These are phyloP conservation scores for Folsomia manolachei DNA, from an alignment of 2,888 invertebrate genomes.

Conservation along the genomic window DNA sequence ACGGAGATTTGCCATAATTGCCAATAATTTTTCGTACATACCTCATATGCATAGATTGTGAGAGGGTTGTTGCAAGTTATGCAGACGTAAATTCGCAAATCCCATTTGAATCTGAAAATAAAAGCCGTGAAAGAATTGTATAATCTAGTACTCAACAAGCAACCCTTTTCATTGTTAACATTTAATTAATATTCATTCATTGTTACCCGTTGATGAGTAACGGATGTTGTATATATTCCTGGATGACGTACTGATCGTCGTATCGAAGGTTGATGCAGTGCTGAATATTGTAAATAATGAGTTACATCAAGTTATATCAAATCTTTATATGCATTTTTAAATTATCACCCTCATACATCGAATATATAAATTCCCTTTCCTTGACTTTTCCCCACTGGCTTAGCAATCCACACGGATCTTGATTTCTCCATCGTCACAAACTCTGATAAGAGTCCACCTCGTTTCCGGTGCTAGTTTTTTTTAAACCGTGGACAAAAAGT, in stretches of 20 bases:
- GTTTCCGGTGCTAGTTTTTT: background rate
- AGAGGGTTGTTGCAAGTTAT: constrained; percentile 83
- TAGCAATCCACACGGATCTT: constrained; percentile 93
- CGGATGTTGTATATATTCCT: constrained; percentile 74
- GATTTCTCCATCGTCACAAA: no score
- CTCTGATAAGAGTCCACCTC: constrained; percentile 27
- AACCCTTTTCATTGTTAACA: no score
- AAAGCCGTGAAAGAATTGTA: no score
- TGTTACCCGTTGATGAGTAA: constrained; percentile 69
- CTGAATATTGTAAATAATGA: constrained; percentile 3
- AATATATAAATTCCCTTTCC: constrained; percentile 80
- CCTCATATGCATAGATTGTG: constrained; percentile 79
- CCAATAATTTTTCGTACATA: no score
- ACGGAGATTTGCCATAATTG: no score
- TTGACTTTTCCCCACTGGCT: constrained; percentile 81
- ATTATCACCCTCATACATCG: constrained; percentile 60
- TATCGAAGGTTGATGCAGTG: constrained; percentile 65
- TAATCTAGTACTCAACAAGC: no score
- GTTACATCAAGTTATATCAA: background rate
- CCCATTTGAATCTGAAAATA: no score
- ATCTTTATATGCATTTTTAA: background rate
- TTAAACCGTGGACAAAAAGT: no score
- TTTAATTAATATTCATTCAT: no score
- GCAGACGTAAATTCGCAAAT: constrained; percentile 83
- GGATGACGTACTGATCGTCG: constrained; percentile 75